Evolutionary conservation across 2,888 invertebrate species (phyloP).

Genomic region (Philaethria dido): DNA sequence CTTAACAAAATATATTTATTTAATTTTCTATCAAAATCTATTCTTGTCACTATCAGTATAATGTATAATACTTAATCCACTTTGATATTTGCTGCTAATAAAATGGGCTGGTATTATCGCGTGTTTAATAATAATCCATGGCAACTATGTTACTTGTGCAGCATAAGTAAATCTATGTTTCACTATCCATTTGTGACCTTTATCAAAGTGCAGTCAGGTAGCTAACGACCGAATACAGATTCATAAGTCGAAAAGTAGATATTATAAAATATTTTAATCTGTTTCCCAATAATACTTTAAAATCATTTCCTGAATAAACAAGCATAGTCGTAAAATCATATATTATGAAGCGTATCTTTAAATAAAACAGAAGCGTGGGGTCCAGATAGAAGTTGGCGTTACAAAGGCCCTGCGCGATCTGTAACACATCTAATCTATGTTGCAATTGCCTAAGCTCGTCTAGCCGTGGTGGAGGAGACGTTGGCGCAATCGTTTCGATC

Average conservation of each 20-base stretch:
- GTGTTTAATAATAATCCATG: conserved; percentile 6
- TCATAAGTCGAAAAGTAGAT: background rate
- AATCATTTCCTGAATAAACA: background rate
- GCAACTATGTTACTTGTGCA: background rate
- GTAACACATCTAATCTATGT: conserved; percentile 65
- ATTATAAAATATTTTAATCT: background rate
- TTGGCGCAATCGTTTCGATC: conserved; percentile 79
- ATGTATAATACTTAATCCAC: background rate
- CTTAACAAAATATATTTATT: background rate
- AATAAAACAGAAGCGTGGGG: background rate
- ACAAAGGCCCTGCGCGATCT: conserved; percentile 53
- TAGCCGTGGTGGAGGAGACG: conserved; percentile 73
- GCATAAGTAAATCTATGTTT: conserved; percentile 12
- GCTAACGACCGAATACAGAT: background rate
- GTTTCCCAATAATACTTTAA: background rate
- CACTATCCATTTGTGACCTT: conserved; percentile 17
- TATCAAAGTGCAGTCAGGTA: conserved; percentile 18
- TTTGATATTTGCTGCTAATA: background rate
- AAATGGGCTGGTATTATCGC: conserved; percentile 2
- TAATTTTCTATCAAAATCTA: background rate
- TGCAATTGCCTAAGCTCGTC: conserved; percentile 77
- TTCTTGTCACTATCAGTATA: background rate
- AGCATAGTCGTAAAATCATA: background rate
- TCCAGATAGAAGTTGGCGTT: conserved; percentile 23
- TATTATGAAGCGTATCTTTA: background rate